Evolutionary conservation across 2,888 invertebrate species (phyloP), one percentile per base, ranked within the genome.

Genomic region (Amblyjoppa proteus): DNA sequence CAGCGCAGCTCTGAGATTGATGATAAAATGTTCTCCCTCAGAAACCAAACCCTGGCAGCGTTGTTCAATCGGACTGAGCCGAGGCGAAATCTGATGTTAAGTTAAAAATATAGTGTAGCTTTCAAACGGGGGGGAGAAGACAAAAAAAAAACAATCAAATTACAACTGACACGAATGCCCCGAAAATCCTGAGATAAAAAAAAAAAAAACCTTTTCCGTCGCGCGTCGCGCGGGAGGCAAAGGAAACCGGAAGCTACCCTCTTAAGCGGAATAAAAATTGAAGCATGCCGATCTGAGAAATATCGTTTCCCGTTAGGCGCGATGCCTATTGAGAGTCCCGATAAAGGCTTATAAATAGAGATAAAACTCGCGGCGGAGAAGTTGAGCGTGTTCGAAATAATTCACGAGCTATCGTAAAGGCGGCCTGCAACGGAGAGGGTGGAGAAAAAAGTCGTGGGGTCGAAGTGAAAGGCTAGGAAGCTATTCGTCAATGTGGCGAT

Each of bases 181-280:
- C 45, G 0, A 49, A 4, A 49, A 49, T 41, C 41, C 41, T 16
- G 45, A 49, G 45, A 49, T 16, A 49, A 49, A 49, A 13, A 69
- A 61, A 41, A 56, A 41, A 69, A 61, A 41, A 56, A 41, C 58
- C 45, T 69, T 58, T 25, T 69, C 69, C 68, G 69, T 78, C 45
- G 69, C 49, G 20, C 58, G 69, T 20, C 20, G 20, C 20, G 61
- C 58, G 41, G 13, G 56, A 49, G 9, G 11, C 28, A 56, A 45
- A 28, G 31, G 69, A 70, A 58, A 69, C 58, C 69, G 58, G 58
- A 78, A 64, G 49, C 58, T 61, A 61, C 53, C 38, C 53, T 68
- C 68, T 38, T 38, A 25, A 9, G 16, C 0, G 41, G 45, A 45
- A 58, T 58, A 58, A 68, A 77, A 77, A 56, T 45, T 41, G 31